Conservation (phyloP, 2,797 vertebrate species). For the Mionectes olivaceus region DNA sequence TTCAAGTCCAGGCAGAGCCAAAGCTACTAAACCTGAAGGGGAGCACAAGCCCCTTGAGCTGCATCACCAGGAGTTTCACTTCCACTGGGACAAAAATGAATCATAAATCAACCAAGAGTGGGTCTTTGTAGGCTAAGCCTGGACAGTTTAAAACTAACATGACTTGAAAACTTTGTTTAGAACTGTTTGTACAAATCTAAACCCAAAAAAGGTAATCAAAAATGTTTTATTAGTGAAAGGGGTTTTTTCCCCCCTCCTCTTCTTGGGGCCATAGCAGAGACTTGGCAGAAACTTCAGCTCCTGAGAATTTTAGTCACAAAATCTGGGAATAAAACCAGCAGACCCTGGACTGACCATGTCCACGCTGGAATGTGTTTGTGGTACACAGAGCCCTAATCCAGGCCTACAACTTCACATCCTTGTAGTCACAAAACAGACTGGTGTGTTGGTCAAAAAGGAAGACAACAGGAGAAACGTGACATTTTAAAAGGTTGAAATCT, state of each 20-base stretch:
- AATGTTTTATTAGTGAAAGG: background rate
- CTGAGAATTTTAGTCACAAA: background rate
- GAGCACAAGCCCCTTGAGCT: background rate
- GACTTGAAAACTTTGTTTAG: background rate
- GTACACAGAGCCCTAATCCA: background rate
- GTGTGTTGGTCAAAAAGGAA: background rate
- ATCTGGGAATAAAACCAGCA: background rate
- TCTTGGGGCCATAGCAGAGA: background rate
- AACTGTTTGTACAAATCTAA: background rate
- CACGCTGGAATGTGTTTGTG: fast-evolving
- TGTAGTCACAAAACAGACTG: fast-evolving
- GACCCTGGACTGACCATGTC: fast-evolving
- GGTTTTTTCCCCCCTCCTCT: background rate
- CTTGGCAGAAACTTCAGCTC: background rate
- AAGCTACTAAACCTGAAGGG: fast-evolving
- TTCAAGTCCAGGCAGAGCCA: background rate
- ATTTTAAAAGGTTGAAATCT: background rate
- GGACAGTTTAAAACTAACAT: background rate
- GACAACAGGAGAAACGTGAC: background rate
- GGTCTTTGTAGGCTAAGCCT: background rate
- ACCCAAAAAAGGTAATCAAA: background rate
- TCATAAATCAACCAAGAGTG: background rate
- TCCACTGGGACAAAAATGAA: fast-evolving
- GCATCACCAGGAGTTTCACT: background rate
- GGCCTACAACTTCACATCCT: background rate